Base-by-base conservation (phyloP, 53 echinoderm and acorn worm species). In the Arbacia lixula region DNA sequence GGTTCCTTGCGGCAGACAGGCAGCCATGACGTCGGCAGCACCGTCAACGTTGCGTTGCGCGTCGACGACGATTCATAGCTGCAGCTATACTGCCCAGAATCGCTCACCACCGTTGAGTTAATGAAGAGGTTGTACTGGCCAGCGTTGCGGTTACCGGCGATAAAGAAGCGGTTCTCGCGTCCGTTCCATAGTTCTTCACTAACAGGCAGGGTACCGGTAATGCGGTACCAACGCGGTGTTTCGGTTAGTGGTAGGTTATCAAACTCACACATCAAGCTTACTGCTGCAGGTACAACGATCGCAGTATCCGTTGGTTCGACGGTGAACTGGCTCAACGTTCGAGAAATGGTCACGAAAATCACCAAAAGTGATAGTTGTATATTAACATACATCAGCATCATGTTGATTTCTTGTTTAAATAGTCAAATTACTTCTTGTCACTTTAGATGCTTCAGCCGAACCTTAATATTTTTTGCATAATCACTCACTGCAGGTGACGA, bases 71-170 rank as follows among this genome's bases (percentile, higher is more conserved):
- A 40, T 14, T 76, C 91, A 39, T 68, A 74, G 6, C 19, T 40
- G 35, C 93, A 93, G 19, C 64, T 85, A 27, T 90, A 93, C 34
- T 60, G 10, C 21, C 89, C 92, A 4, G 67, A 35, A 17, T 92
- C 92, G 20, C 36, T 32, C 19, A 39, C 22, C 49, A 21, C 29
- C 31, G 92, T 92, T 39, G 43, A 31, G 72, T 89, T 89, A 5
- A 92, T 89, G n/a, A 54, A 66, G 26, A 89, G 56, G 67, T 89
- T 79, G 32, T 85, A 89, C 40, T 52, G 46, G 20, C 89, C 89
- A 12, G 61, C 41, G 38, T 84, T 74, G 20, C 68, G 71, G 40
- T 55, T 40, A 16, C 65, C 66, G 1, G 68, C 58, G 38, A 92
- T 53, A 19, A 89, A 92, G 60, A 86, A 92, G 19, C 92, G 81